Evolutionary conservation across 2,888 invertebrate species (phyloP).

Genomic region (Onthophagus sagittarius): DNA sequence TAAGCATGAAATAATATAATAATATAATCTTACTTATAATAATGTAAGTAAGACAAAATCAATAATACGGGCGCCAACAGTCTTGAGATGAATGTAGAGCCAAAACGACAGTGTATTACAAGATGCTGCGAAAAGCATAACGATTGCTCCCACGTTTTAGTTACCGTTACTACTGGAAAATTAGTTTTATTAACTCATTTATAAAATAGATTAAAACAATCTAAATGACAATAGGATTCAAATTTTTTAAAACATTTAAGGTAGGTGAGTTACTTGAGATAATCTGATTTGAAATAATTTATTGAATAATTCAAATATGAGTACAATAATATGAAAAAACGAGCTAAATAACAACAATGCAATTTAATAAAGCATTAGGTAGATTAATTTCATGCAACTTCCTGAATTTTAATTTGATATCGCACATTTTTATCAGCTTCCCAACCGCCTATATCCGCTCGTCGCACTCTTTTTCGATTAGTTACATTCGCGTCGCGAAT

Average conservation of each 20-base stretch:
- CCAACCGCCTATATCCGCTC: conserved; percentile 4
- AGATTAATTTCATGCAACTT: neutral
- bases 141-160: neutral
- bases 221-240: neutral
- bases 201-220: neutral
- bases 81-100: conserved; percentile 12
- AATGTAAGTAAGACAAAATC: conserved; percentile 13
- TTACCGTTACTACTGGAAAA: neutral
- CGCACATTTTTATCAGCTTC: conserved; percentile 1
- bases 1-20: neutral
- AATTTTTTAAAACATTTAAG: neutral
- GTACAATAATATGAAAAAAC: no score
- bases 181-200: neutral
- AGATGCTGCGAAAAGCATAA: neutral
- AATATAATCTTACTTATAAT: neutral
- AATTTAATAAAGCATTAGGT: neutral
- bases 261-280: neutral
- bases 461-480: neutral
- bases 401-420: conserved; percentile 1
- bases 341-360: no score
- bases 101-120: conserved; percentile 2
- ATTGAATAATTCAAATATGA: no score
- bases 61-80: conserved; percentile 18
- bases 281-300: no score
- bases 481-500: neutral